Evolutionary conservation across 2,888 invertebrate species (phyloP).

Genomic region (Apomyelois bistriatella): DNA sequence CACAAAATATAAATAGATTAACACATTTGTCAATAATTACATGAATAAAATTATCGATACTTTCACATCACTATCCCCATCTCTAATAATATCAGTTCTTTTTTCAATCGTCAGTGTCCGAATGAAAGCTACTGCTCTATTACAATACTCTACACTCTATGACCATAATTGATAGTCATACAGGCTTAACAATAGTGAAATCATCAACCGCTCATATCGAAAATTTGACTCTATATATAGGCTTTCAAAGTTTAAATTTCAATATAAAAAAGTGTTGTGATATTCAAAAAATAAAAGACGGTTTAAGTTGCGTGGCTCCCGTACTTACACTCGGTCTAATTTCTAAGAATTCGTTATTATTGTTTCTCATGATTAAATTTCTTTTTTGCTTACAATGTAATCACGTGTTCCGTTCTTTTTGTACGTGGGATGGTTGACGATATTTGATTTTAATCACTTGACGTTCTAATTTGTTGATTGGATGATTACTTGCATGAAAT

Average conservation of each 20-base stretch:
- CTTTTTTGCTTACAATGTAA: conserved; percentile 73
- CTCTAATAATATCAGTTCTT: conserved; percentile 77
- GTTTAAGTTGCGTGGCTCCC: conserved; percentile 76
- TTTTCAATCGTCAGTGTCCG: conserved; percentile 72
- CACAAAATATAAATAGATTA: neutral
- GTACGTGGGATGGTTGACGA: conserved; percentile 49
- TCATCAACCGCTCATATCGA: conserved; percentile 35
- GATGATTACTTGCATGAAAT: neutral
- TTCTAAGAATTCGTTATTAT: conserved; percentile 76
- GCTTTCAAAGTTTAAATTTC: conserved; percentile 24
- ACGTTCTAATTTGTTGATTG: conserved; percentile 7
- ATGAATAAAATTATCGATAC: conserved; percentile 5
- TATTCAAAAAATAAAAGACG: conserved; percentile 67
- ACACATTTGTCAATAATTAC: neutral
- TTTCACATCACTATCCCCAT: conserved; percentile 27
- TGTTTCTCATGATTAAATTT: conserved; percentile 80
- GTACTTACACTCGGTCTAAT: conserved; percentile 75
- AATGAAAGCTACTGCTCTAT: conserved; percentile 75
- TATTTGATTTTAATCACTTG: conserved; percentile 22
- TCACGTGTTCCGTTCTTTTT: conserved; percentile 59
- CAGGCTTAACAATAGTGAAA: conserved; percentile 75
- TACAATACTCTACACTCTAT: conserved; percentile 73
- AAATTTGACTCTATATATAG: conserved; percentile 35
- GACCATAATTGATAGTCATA: conserved; percentile 78
- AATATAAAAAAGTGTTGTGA: conserved; percentile 30